Base-by-base conservation (phyloP, 1,140 invertebrate species). In the Artemia franciscana region DNA sequence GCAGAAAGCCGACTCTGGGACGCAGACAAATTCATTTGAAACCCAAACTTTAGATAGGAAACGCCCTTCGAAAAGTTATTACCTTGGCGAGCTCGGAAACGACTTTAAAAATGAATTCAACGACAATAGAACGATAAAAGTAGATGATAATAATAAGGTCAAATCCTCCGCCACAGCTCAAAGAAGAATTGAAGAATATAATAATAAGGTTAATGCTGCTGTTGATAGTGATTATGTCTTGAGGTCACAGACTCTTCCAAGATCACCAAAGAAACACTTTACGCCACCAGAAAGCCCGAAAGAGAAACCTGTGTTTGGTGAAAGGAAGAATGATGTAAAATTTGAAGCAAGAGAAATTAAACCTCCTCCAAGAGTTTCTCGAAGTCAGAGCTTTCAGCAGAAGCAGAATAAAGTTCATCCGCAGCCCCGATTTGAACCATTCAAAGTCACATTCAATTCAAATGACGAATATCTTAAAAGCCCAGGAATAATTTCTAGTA, bases 371-470 rank as follows among this genome's bases (percentile, higher is more conserved):
- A 0, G 78, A 78, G 0, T 86, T 86, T 80, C 83, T 21, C 75
- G 86, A 60, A 88, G 86, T 73, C 85, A 88, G 72, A 88, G 85
- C 72, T 87, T 90, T 73, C 87, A 85, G 74, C 82, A 86, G 58
- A 82, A 85, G 66, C 81, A 65, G 18, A 28, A 67, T 65, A 25
- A 78, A 39, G 57, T 65, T 66, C 69, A 71, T 70, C 73, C 73
- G 39, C 76, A 60, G 5, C 25, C 7, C 26, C 24, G 25, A 57
- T 26, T 24, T 59, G 12, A 18, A 21, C 58, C 59, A 15, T 24
- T 5, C 21, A 26, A n/a, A 25, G 30, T 73, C 71, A 70, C 69
- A 65, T 67, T 71, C 64, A 27, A 39, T 23, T 12, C 56, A 26
- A 23, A 26, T 30, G n/a, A 64, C 4, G 26, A 62, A 26, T 23